phyloP scores from a whole-genome alignment of 2,797 vertebrate species.

The Fringilla coelebs region DNA sequence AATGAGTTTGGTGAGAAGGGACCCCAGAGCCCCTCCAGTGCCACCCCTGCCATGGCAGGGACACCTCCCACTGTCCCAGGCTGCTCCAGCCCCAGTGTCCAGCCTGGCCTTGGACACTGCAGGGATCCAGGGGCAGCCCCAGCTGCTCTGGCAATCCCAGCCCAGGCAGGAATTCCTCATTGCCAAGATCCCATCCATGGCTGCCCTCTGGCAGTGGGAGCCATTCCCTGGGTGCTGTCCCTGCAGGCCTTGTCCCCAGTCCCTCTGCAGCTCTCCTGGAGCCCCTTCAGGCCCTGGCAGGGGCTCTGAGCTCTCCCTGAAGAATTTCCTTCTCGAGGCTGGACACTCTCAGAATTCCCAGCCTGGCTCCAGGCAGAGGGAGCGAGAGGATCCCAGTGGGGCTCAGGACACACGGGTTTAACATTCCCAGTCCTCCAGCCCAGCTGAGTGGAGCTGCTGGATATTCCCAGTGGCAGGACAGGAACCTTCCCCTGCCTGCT shows the following conservation, averaged over 20 bases:
- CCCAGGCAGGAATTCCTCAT: not conserved
- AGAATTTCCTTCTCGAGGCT: not conserved
- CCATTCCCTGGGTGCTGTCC: not conserved
- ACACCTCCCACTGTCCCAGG: not conserved
- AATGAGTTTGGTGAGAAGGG: accelerated
- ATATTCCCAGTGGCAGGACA: not conserved
- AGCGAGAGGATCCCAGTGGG: not conserved
- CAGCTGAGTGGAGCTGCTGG: accelerated
- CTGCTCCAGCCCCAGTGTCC: not conserved
- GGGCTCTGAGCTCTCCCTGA: too few relatives aligned
- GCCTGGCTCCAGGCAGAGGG: not conserved
- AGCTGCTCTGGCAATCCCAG: not conserved
- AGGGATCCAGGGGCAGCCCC: not conserved
- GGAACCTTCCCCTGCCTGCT: not conserved
- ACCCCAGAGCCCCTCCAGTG: accelerated
- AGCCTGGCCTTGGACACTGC: not conserved
- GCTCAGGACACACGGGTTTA: accelerated
- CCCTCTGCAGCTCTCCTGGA: too few relatives aligned
- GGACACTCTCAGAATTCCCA: accelerated
- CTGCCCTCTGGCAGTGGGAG: not conserved
- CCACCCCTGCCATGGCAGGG: not conserved
- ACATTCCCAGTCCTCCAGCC: not conserved
- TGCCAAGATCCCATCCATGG: accelerated
- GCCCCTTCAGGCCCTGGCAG: too few relatives aligned
- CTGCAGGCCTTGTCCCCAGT: too few relatives aligned